Conservation (phyloP, 1,140 invertebrate genomes). For the Palaemon carinicauda region DNA sequence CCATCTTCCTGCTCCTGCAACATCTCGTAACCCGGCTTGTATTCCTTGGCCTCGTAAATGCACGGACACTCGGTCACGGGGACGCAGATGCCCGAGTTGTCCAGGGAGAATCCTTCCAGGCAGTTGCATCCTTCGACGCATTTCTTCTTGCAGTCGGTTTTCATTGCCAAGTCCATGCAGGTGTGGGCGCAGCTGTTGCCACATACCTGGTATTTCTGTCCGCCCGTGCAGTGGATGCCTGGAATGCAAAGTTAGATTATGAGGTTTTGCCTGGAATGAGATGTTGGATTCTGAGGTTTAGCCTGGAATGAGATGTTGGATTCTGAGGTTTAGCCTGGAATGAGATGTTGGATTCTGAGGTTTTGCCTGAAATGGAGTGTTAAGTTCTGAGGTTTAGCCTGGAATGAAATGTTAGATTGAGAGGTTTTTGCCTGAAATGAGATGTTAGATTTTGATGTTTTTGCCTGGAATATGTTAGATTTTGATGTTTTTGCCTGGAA, state of each 20-base stretch:
- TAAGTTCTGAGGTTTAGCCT: too few relatives aligned
- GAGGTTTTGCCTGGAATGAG: too few relatives aligned
- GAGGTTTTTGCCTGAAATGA: slow-evolving; percentile 67
- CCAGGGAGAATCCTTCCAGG: slow-evolving; percentile 77
- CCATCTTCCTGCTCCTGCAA: slow-evolving; percentile 45
- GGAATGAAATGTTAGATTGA: too few relatives aligned
- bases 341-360: too few relatives aligned
- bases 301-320: too few relatives aligned
- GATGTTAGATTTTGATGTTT: too few relatives aligned
- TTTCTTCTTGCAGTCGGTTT: slow-evolving; percentile 68
- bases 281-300: too few relatives aligned
- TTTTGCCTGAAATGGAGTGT: too few relatives aligned
- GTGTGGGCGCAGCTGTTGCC: slow-evolving; percentile 78
- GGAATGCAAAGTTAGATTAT: background rate
- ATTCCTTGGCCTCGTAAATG: slow-evolving; percentile 73
- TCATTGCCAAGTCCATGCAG: slow-evolving; percentile 73
- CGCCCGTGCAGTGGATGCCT: slow-evolving; percentile 78
- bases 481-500: too few relatives aligned
- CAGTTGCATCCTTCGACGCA: slow-evolving; percentile 92
- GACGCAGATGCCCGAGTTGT: slow-evolving; percentile 78
- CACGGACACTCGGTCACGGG: slow-evolving; percentile 80
- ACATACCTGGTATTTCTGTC: slow-evolving; percentile 82
- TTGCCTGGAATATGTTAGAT: too few relatives aligned
- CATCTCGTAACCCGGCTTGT: slow-evolving; percentile 75
- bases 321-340: too few relatives aligned